Evolutionary conservation across 2,113 vertebrate species (phyloP).

Genomic region (Cardinalis cardinalis): DNA sequence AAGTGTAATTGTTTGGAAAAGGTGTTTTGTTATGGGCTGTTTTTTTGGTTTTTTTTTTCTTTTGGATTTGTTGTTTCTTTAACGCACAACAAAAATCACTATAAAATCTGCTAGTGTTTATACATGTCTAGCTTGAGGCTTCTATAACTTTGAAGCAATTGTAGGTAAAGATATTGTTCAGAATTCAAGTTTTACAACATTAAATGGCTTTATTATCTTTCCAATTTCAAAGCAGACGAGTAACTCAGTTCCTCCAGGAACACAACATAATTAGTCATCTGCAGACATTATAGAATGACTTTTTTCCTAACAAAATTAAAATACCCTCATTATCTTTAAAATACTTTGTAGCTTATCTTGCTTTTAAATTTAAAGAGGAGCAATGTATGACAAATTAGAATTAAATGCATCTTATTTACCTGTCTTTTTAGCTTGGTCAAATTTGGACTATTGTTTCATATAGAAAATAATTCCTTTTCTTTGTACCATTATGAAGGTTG

Average conservation of each 20-base stretch:
- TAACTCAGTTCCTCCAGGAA: neutral
- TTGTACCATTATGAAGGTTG: neutral
- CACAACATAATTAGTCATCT: constrained; percentile 16
- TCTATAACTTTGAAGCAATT: neutral
- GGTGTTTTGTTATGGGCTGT: neutral
- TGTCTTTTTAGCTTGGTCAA: neutral
- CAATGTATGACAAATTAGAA: neutral
- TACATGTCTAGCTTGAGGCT: neutral
- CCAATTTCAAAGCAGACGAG: neutral
- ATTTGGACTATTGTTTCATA: neutral
- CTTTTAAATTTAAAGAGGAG: neutral
- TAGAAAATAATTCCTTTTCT: neutral
- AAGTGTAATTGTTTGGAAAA: neutral
- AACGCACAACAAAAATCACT: neutral
- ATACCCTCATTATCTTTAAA: constrained; percentile 1
- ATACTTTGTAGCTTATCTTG: neutral
- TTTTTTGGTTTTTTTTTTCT: neutral
- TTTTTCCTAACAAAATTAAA: neutral
- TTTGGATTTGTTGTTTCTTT: neutral
- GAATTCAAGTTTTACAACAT: neutral
- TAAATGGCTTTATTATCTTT: constrained; percentile 22
- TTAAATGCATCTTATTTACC: neutral
- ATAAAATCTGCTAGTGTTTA: neutral
- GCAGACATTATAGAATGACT: neutral
- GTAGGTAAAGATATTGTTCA: neutral